These are phyloP conservation scores for Leptoteleia sp. DNA, from an alignment of 1,140 invertebrate species.

Conservation along the genomic window DNA sequence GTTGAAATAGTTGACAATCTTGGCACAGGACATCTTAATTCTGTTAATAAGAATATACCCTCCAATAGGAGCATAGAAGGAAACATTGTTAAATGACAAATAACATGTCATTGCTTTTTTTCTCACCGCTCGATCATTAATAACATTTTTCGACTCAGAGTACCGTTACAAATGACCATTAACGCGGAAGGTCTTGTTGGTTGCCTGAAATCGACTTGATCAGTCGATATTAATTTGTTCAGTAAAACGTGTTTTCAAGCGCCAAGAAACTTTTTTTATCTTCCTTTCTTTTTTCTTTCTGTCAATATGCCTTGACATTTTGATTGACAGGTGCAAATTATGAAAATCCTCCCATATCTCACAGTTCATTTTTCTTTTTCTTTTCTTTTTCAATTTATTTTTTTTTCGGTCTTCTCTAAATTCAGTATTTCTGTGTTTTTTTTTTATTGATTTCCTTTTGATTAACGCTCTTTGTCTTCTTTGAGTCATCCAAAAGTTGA, in stretches of 20 bases:
- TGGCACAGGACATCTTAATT: too few species aligned
- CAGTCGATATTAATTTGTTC: slow-evolving; percentile 24
- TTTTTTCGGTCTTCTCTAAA: too few species aligned
- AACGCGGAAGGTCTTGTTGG: slow-evolving; percentile 2
- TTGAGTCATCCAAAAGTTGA: too few species aligned
- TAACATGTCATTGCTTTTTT: background rate
- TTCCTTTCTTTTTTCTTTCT: slow-evolving; percentile 1
- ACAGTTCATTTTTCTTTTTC: background rate
- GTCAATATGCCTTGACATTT: slow-evolving; percentile 2
- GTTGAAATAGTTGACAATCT: too few species aligned
- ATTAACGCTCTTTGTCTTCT: too few species aligned
- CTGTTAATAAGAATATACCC: too few species aligned
- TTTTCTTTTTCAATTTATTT: too few species aligned
- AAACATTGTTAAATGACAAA: slow-evolving; percentile 1
- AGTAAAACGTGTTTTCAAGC: slow-evolving; percentile 7
- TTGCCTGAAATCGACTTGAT: slow-evolving; percentile 13
- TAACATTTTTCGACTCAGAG: slow-evolving; percentile 3
- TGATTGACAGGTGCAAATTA: slow-evolving; percentile 14
- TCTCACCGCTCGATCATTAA: slow-evolving; percentile 3
- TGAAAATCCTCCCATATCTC: background rate
- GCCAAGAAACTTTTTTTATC: slow-evolving; percentile 3
- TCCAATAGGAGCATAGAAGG: too few species aligned
- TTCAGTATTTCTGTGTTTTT: too few species aligned
- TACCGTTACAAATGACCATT: slow-evolving; percentile 29
- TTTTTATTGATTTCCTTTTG: too few species aligned